phyloP scores from a whole-genome alignment of 2,888 invertebrate species.

The Agrilus cyanescens region DNA sequence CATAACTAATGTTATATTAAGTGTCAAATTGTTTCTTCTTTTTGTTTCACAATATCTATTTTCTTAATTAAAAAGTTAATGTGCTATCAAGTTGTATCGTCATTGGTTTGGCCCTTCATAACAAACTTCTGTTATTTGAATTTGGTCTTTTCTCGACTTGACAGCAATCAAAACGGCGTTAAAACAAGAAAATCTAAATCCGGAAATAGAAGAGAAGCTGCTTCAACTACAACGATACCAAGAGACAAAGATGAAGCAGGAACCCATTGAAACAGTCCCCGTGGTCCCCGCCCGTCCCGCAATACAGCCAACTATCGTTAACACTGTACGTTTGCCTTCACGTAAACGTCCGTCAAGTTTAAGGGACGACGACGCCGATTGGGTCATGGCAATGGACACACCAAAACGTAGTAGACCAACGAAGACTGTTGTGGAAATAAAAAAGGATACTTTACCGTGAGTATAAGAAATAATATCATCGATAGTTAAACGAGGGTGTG shows the following conservation, averaged over 20 bases:
- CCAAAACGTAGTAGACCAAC: constrained; percentile 31
- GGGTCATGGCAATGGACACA: constrained; percentile 38
- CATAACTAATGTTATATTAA: too few species aligned
- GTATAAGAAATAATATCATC: constrained; percentile 12
- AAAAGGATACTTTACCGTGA: constrained; percentile 30
- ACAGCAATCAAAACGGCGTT: constrained; percentile 85
- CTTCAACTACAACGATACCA: constrained; percentile 78
- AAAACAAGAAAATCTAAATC: constrained; percentile 81
- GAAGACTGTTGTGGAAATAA: constrained; percentile 20
- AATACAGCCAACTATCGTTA: constrained; percentile 19
- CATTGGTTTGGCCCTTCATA: too few species aligned
- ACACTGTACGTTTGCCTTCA: constrained; percentile 21
- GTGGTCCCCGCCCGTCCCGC: constrained; percentile 12
- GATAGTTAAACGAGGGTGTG: not conserved
- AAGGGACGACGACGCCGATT: constrained; percentile 31
- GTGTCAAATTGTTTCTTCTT: constrained; percentile 4
- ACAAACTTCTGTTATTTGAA: too few species aligned
- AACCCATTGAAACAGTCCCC: constrained; percentile 30
- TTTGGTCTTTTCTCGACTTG: constrained; percentile 19
- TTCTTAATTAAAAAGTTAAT: too few species aligned
- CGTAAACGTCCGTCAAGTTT: constrained; percentile 30
- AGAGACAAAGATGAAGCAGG: constrained; percentile 63
- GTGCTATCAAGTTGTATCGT: too few species aligned
- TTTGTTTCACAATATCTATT: constrained; percentile 1
- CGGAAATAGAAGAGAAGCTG: constrained; percentile 86